Evolutionary conservation across 2,113 vertebrate species (phyloP).

Genomic region (Origma solitaria): DNA sequence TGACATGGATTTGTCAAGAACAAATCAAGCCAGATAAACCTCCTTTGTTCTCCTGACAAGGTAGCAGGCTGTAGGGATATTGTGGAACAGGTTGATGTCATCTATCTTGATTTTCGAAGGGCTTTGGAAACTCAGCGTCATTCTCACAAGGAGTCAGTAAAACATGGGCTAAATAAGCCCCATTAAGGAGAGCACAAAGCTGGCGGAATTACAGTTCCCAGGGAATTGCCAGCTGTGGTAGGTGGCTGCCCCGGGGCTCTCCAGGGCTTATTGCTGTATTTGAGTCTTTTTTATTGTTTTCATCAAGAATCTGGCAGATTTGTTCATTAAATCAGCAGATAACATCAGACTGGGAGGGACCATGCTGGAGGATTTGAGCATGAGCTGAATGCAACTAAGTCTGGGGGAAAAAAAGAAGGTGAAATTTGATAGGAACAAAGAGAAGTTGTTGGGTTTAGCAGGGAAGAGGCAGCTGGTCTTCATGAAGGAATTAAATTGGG

Average conservation of each 20-base stretch:
- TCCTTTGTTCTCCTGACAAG: not conserved
- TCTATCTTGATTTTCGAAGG: not conserved
- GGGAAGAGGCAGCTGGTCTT: not conserved
- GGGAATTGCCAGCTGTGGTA: conserved; percentile 1
- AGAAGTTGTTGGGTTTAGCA: not conserved
- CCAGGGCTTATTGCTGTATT: not conserved
- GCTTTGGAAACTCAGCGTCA: not conserved
- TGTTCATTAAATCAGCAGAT: conserved; percentile 27
- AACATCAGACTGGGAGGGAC: conserved; percentile 11
- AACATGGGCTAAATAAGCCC: not conserved
- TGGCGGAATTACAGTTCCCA: not conserved
- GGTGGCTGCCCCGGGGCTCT: conserved; percentile 37
- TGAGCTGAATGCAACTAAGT: not conserved
- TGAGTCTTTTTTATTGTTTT: not conserved
- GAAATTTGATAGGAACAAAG: not conserved
- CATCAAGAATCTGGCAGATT: not conserved
- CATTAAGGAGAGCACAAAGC: not conserved
- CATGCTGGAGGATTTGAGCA: not conserved
- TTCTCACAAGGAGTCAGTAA: not conserved
- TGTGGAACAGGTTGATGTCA: not conserved
- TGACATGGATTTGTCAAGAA: conserved; percentile 21
- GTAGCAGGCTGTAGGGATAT: not conserved
- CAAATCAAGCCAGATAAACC: not conserved
- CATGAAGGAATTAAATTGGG: not conserved
- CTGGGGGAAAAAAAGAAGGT: not conserved